Evolutionary conservation across 2,797 vertebrate species (phyloP), one percentile per base, ranked within the genome.

Genomic region (Enteromius mattozi): DNA sequence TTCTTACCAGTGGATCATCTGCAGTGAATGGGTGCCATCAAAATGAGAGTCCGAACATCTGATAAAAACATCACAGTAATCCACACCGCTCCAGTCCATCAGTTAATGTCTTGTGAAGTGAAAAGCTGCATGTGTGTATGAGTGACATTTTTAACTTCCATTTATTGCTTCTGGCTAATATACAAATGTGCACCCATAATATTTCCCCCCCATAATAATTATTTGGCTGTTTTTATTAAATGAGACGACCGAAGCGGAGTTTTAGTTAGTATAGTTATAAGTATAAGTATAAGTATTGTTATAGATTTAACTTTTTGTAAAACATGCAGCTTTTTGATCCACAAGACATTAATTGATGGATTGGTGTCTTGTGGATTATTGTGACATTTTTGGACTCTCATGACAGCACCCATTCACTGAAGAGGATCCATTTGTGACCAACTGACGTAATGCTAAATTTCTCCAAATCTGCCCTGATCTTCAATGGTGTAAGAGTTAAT

Each of bases 21-120:
- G 61, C 61, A 65, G 61, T 65, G 27, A 17, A 65, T 65, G 61
- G 61, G 61, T 65, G 61, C 61, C 27, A 27, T 63, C 61, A 30
- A 24, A 61, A 61, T 14, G 24, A 61, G 12, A 63, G 13, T 65
- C 61, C 27, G 3, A 65, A 65, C 61, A 65, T 27, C 27, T 30
- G 27, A 16, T 65, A 33, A 6, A 59, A 27, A 61, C 56, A 33
- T 65, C 61, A 30, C 12, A 14, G 4, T 47, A 49, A 49, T 51
- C 51, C 19, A 54, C 51, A 54, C 19, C 7, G 3, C 7, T 19
- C 51, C 51, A 9, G 21, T 56, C 8, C 21, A 56, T n/a, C 9
- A 56, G 8, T 56, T n/a, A n/a, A n/a, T 56, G 21, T 56, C 1
- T 56, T 56, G 19, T 56, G 3, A 56, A 3, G 54, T n/a, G 54